Evolutionary conservation across 2,113 vertebrate genomes (phyloP), one percentile per base, ranked within the genome.

Genomic region (Datnioides undecimradiatus): DNA sequence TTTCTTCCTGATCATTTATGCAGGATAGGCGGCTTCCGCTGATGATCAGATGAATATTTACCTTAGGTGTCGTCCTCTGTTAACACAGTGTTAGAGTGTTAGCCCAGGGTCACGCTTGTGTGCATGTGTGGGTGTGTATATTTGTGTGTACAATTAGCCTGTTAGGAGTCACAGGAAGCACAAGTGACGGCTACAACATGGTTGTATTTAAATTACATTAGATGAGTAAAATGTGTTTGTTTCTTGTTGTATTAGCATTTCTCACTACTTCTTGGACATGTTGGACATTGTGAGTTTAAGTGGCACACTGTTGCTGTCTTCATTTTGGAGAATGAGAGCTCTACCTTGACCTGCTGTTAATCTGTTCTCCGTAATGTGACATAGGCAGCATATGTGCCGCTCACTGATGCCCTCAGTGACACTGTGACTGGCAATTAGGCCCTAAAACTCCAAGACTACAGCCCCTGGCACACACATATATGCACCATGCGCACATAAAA

Each of bases 381-480:
- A 69, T 10, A 64, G 13, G 19, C 21, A 23, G 2, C 36, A 21
- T 45, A n/a, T 31, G 43, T 46, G 51, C 12, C 48, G 52, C 54
- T 73, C 72, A 66, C 2, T 62, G 64, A 72, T 73, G 49, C 45
- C 51, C 31, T 72, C 33, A 41, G 9, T 64, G 23, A 57, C 54
- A 79, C 55, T 46, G 41, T 41, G 51, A 59, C 41, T 38, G 52
- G 33, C 54, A 68, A 87, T 66, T 46, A 67, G 83, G 52, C 8
- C 27, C 55, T 48, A 33, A 58, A 67, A 8, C 51, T 43, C 3
- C 0, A 9, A 8, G 41, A 74, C 46, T 6, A 16, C 13, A 55
- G 27, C 27, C 59, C 40, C 29, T 17, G 48, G n/a, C 23, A 40
- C 63, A 13, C 33, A 71, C 31, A 36, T 41, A 49, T 14, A 40